Base-by-base conservation (phyloP, 2,113 vertebrate genomes). In the Ancistrus triradiatus region DNA sequence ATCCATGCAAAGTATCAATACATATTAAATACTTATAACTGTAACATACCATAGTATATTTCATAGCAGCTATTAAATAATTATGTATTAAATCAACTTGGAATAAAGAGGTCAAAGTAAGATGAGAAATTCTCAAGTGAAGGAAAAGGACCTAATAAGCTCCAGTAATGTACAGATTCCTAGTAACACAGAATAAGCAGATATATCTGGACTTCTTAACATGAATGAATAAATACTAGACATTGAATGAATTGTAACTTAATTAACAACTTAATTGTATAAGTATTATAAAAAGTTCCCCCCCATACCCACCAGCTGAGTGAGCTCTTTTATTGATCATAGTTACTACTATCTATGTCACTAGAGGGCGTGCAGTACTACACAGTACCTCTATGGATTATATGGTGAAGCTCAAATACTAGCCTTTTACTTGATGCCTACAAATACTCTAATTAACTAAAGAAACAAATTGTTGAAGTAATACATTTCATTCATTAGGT, bases 291-390 rank as follows among this genome's bases (percentile, higher is more conserved):
- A 7, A 31, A 31, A 31, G 7, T 4, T 3, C 27, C 7, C 27
- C 27, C 7, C 3, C 3, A 31, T 24, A 24, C 19, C 37, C 18
- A 19, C 8, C 17, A 19, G 9, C 37, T 7, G n/a, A n/a, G n/a
- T 21, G 18, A 8, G 13, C 53, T 21, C 13, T 24, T 40, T 38
- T 13, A n/a, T n/a, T 15, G 19, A 56, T 2, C 15, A 24, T 18
- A 38, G 3, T 56, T 22, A 56, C 37, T 24, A 13, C 24, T 25
- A n/a, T n/a, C 21, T 56, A 25, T 40, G 15, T 21, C 53, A 57
- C 53, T 56, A 57, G 53, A 57, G 35, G 37, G 19, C 37, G 3
- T 40, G 37, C 38, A 21, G 38, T 31, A 4, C 27, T 31, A 31
- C 3, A 7, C 27, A 31, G 3, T 31, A 31, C 27, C 3, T 31